Evolutionary conservation across 2,888 invertebrate species (phyloP), one percentile per base, ranked within the genome.

Genomic region (Lacanobia oleracea): DNA sequence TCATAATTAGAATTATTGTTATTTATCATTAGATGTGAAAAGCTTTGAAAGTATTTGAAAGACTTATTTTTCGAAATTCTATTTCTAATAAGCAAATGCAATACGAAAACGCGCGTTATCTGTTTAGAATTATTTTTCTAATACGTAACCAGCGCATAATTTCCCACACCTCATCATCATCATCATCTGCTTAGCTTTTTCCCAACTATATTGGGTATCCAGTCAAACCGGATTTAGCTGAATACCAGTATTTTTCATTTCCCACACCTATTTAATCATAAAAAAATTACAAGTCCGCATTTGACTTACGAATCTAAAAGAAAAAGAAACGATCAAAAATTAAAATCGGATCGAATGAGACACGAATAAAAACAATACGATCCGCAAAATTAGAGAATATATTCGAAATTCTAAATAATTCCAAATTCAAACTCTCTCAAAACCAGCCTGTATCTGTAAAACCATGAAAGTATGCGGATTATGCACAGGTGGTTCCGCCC

Each of bases 401-500:
- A 61, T 53, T 63, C 37, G 1, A 75, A 64, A 57, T 75, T 67
- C 18, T 59, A 68, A 64, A 53, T 14, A 27, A 56, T 66, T 60
- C 51, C 1, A 65, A 57, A 69, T 73, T 70, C 23, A 57, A 74
- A 66, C 12, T 74, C 71, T 43, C 8, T 27, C 27, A 27, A 6
- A 57, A 75, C 8, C 85, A 43, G 54, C 83, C 83, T 85, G 83
- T 85, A 85, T 63, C 27, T n/a, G 62, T 62, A 70, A 27, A 75
- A 84, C 80, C 84, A 67, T 86, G 83, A 85, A 89, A 88, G 84
- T 88, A 92, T 91, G 91, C 91, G 89, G 88, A 89, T 90, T 86
- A 89, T 89, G 81, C 88, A 92, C 94, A 95, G 94, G 93, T 95
- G 94, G 94, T 94, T 94, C 95, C 94, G 93, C 94, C 94, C 93